phyloP scores from a whole-genome alignment of 2,888 invertebrate species.

The Iphiclides podalirius region DNA sequence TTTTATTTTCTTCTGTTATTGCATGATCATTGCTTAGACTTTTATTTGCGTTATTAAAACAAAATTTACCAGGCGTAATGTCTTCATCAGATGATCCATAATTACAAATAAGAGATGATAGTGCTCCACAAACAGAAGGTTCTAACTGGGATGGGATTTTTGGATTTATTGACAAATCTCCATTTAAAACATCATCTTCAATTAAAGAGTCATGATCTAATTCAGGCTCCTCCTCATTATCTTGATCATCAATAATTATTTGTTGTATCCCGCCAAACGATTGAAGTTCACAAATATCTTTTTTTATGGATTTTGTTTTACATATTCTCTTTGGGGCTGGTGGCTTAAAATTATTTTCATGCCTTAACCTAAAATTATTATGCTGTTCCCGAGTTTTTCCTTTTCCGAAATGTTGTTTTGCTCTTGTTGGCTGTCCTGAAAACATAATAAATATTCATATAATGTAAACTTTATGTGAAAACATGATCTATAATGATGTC shows the following conservation, averaged over 20 bases:
- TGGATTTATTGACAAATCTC: slow-evolving; percentile 18
- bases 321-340: slow-evolving; percentile 23
- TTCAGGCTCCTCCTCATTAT: slow-evolving; percentile 33
- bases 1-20: too few species aligned
- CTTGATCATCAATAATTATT: slow-evolving; percentile 41
- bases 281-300: slow-evolving; percentile 52
- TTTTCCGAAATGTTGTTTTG: slow-evolving; percentile 1
- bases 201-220: slow-evolving; percentile 35
- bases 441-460: background rate
- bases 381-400: slow-evolving; percentile 1
- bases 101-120: slow-evolving; percentile 78
- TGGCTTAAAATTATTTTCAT: slow-evolving; percentile 8
- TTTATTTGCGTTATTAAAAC: slow-evolving; percentile 1
- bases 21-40: background rate
- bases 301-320: slow-evolving; percentile 35
- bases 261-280: slow-evolving; percentile 73
- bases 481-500: too few species aligned
- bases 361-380: slow-evolving; percentile 1
- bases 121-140: slow-evolving; percentile 70
- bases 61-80: slow-evolving; percentile 25
- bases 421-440: slow-evolving; percentile 14
- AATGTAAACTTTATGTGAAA: too few species aligned
- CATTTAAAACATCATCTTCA: slow-evolving; percentile 57
- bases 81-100: slow-evolving; percentile 79
- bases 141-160: slow-evolving; percentile 27